Conservation (phyloP, 2,888 invertebrate genomes). For the Blastobasis lacticolella region DNA sequence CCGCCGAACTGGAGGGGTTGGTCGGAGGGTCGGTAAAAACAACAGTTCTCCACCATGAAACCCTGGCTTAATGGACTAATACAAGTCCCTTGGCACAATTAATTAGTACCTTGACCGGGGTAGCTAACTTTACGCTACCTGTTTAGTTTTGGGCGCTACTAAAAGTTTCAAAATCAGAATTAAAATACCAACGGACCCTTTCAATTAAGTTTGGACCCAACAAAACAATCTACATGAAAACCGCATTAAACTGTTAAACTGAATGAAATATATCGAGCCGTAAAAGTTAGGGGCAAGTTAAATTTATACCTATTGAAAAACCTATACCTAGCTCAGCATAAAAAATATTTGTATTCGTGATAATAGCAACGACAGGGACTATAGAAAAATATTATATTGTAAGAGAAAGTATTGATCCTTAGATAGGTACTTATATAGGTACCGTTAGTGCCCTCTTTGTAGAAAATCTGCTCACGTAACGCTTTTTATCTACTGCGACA, state of each 20-base stretch:
- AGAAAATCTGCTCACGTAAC: neutral
- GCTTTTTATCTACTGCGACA: neutral
- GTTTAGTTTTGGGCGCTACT: constrained; percentile 20
- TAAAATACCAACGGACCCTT: constrained; percentile 12
- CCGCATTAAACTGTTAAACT: constrained; percentile 17
- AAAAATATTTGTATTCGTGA: too few species aligned
- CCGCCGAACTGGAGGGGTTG: constrained; percentile 55
- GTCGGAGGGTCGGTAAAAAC: constrained; percentile 50
- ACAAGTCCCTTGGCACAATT: constrained; percentile 51
- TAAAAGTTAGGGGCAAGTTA: too few species aligned
- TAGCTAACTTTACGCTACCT: constrained; percentile 22
- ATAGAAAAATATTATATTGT: too few species aligned
- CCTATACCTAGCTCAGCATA: too few species aligned
- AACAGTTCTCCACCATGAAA: constrained; percentile 51
- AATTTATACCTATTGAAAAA: too few species aligned
- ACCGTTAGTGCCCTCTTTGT: too few species aligned
- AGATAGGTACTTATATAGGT: too few species aligned
- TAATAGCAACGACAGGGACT: too few species aligned
- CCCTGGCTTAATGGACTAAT: constrained; percentile 60
- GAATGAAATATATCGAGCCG: too few species aligned
- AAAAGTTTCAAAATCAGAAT: constrained; percentile 30
- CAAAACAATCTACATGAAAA: constrained; percentile 6
- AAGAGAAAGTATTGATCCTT: too few species aligned
- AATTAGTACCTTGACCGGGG: constrained; percentile 53
- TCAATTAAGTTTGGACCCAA: constrained; percentile 2